Base-by-base conservation (phyloP, 2,888 invertebrate genomes). In the Tinea semifulvella region DNA sequence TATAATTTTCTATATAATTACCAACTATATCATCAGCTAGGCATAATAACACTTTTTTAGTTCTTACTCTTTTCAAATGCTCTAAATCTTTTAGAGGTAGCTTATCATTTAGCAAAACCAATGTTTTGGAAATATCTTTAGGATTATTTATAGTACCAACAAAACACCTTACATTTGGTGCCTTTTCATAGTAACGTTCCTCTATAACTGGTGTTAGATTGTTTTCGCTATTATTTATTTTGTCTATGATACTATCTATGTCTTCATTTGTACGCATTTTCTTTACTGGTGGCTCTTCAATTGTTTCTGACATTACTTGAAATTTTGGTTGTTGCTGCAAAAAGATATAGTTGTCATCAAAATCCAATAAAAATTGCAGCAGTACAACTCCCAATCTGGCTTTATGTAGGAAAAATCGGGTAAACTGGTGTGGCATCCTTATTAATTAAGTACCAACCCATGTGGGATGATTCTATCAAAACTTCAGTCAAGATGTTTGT, bases 61-160 rank as follows among this genome's bases (percentile, higher is more conserved):
- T 83, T 28, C 83, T 79, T 1, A 91, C 88, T 50, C 93, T 82
- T 61, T 94, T 94, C 13, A 94, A 69, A 67, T 93, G 91, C 38
- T 82, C 81, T 7, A 91, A 68, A 11, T 82, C 75, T 11, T 82
- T 79, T 3, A 91, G 56, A 0, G 90, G 87, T 26, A 86, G 53
- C 19, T 77, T 74, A 19, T 83, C 71, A 52, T 85, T 87, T 10
- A 90, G 63, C 28, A 82, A 64, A 17, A 69, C 53, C 31, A 94
- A 85, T 0, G 87, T 75, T 47, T 67, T 75, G 0, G 91, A 90
- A 31, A 86, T 85, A 10, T 82, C 68, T 56, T 85, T 87, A 16
- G 81, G 82, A 46, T 88, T 79, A 45, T 71, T 79, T 14, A 92
- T 76, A 28, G 70, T 72, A 3, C 85, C 89, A 2, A 86, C 74